Evolutionary conservation across 2,888 invertebrate genomes (phyloP), one percentile per base, ranked within the genome.

Genomic region (Sphaeridia pumilis): DNA sequence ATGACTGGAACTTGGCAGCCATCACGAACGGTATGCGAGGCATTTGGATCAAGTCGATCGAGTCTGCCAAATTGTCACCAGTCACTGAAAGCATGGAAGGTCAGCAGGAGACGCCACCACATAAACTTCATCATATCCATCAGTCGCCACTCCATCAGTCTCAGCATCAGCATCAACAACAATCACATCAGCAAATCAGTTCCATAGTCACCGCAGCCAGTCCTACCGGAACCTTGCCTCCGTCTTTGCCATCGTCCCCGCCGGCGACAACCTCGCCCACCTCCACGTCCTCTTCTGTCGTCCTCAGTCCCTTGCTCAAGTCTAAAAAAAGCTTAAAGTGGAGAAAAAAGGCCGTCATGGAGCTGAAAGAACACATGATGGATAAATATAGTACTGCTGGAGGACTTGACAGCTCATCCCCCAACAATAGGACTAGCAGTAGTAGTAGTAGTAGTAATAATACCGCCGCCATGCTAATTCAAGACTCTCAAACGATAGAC

Each of bases 21-120:
- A 83, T 92, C 51, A 92, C 93, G 7, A 83, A 87, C 20, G 88
- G 88, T 21, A 90, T 92, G 56, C 78, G 93, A 66, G 80, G 82
- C 48, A 90, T 88, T 70, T 94, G 93, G 94, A 80, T 93, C 68
- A 83, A 86, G 49, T 87, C 90, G 21, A 77, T 65, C 49, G 61
- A 65, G 38, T 58, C 63, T 1, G 56, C 63, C 2, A 65, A 61
- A 58, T 58, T 54, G 3, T 38, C 47, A 20, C 28, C 52, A 4
- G 21, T 46, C 10, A 46, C 45, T 34, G 49, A 49, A 49, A 28
- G 46, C 53, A n/a, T n/a, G n/a, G n/a, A n/a, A n/a, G 51, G 46
- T 27, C 17, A 36, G 84, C 46, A 83, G 84, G 69, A 85, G 85
- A 72, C 74, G 85, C 55, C 85, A 84, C n/a, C n/a, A n/a, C n/a